These are phyloP conservation scores for silkworm (Bombyx mori) DNA, from an alignment of 1,140 invertebrate genomes.

Conservation along the genomic window ASM3026992v2 NC_085124.1:4525001-4525500, in stretches of 20 bases:
- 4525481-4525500: constrained; percentile 23
- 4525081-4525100: no score
- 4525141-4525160: no score
- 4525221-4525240: no score
- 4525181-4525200: no score
- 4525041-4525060: constrained; percentile 30
- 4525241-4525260: no score
- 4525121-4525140: no score
- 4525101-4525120: no score
- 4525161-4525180: no score
- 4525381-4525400: neutral
- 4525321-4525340: constrained; percentile 12
- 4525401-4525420: neutral
- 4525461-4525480: constrained; percentile 31
- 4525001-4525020: constrained; percentile 39
- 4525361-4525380: constrained; percentile 15
- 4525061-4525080: constrained; percentile 13
- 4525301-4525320: no score
- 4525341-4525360: constrained; percentile 42
- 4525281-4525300: no score
- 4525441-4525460: constrained; percentile 51
- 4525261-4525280: no score
- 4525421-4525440: constrained; percentile 2
- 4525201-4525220: no score
- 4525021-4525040: constrained; percentile 50